phyloP scores from a whole-genome alignment of 2,888 invertebrate species.

The Brachynemurus nebulosus region DNA sequence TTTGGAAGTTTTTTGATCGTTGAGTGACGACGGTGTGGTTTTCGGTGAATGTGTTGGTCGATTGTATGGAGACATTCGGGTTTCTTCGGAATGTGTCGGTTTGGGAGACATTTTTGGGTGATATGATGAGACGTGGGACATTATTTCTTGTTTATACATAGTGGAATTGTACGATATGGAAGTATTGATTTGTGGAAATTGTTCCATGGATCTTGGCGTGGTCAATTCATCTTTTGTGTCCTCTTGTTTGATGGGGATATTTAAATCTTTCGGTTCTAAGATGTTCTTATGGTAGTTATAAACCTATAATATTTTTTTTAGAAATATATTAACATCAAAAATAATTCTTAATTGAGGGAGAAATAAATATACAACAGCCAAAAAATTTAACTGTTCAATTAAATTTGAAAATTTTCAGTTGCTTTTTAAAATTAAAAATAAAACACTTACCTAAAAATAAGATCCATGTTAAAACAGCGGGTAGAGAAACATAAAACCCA shows the following conservation, averaged over 20 bases:
- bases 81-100: slow-evolving; percentile 1
- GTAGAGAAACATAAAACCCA: too few species aligned
- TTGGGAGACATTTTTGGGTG: slow-evolving; percentile 5
- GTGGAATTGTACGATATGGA: not conserved
- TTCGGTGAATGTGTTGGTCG: slow-evolving; percentile 4
- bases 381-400: too few species aligned
- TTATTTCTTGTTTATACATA: not conserved
- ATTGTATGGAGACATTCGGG: slow-evolving; percentile 6
- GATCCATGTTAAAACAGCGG: too few species aligned
- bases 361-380: too few species aligned
- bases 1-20: not conserved
- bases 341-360: too few species aligned
- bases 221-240: not conserved
- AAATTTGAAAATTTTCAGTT: too few species aligned
- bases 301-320: not conserved
- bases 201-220: not conserved
- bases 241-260: slow-evolving; percentile 3
- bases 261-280: slow-evolving; percentile 7
- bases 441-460: too few species aligned
- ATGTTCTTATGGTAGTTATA: slow-evolving; percentile 5
- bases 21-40: too few species aligned
- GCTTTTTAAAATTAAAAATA: too few species aligned
- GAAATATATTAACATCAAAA: too few species aligned
- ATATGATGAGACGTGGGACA: not conserved
- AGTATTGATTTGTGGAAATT: not conserved